A percentile compares a stretch with the other conserved stretches of the same genome.
Conservation (phyloP, 2,797 vertebrate species). For the Platalea minor region DNA sequence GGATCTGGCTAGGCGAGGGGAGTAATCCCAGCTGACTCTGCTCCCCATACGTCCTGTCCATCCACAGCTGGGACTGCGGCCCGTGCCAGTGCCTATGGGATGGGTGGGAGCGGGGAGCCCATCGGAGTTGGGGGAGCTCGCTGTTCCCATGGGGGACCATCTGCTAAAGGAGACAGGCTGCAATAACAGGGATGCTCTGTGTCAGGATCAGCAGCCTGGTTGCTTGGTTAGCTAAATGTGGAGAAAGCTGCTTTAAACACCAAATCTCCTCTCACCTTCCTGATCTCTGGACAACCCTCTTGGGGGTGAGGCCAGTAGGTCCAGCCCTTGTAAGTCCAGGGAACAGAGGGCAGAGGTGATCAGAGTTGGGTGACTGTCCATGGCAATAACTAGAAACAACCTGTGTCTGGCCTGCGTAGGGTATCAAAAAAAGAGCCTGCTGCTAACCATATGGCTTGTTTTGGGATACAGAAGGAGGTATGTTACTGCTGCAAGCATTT, state of each 20-base stretch:
- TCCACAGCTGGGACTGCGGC: not conserved
- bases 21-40: not conserved
- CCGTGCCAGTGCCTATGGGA: not conserved
- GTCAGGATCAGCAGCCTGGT: not conserved
- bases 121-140: rapidly evolving
- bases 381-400: not conserved
- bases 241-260: not conserved
- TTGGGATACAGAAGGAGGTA: not conserved
- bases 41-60: not conserved
- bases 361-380: not conserved
- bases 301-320: not conserved
- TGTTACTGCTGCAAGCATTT: not conserved
- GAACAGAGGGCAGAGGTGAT: not conserved
- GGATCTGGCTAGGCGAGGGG: not conserved
- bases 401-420: not conserved
- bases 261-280: not conserved
- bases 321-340: not conserved
- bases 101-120: not conserved
- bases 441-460: not conserved
- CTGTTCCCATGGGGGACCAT: rapidly evolving
- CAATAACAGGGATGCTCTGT: not conserved
- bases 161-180: not conserved
- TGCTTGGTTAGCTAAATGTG: not conserved
- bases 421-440: not conserved
- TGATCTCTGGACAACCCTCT: not conserved